Base-by-base conservation (phyloP, 2,113 vertebrate species). In the Pterocles orientalis region DNA sequence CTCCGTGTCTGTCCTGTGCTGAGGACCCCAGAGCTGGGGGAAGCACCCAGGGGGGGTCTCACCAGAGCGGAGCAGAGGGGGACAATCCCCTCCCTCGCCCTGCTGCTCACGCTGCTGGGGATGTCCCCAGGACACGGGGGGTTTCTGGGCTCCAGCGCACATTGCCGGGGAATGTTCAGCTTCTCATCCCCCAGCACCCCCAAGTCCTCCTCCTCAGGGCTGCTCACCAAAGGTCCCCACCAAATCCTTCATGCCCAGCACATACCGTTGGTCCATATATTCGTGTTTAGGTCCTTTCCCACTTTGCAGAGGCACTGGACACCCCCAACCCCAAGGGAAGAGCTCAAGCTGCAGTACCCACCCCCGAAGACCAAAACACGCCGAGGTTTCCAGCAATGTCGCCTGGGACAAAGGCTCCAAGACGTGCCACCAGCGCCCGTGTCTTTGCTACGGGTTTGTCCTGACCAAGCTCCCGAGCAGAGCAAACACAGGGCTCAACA, bases 291-390 rank as follows among this genome's bases (percentile, higher is more conserved):
- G n/a, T 45, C 31, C 48, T 33, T 51, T 24, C 47, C n/a, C 58
- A 68, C 68, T 54, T 48, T n/a, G 31, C 47, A 48, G 61, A 51
- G 43, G 66, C 0, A 2, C 66, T 56, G 79, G 28, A 51, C 3
- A 14, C 9, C 20, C 53, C 29, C 7, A 31, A 3, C 3, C 18
- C 60, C 7, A 31, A 14, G 12, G 36, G 43, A 21, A 53, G 61
- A 26, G 33, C 53, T 71, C 70, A 26, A 5, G 34, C n/a, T 75
- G 75, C 70, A 75, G 36, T 8, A 24, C 14, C 13, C 17, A 23
- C 45, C 31, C 18, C 24, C 0, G 0, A 26, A 53, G 41, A 34
- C 36, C 1, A 4, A 34, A 64, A 23, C 1, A 18, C 0, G 0
- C 3, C 6, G 43, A n/a, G 23, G 4, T 19, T 82, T 65, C 50